phyloP scores from a whole-genome alignment of 2,113 vertebrate species.

The Peromyscus maniculatus region DNA sequence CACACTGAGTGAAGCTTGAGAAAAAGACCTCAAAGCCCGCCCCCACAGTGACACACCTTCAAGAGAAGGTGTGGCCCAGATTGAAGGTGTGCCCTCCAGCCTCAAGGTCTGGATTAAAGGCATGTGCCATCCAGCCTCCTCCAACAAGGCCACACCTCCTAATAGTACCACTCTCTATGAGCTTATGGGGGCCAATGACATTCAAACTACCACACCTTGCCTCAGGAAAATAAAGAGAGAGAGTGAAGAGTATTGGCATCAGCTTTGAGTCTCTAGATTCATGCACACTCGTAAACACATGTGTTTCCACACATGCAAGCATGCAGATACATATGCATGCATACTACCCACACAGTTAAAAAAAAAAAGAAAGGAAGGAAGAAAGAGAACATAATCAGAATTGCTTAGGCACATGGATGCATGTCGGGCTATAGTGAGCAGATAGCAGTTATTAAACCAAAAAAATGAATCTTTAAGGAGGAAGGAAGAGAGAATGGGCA shows the following conservation, averaged over 20 bases:
- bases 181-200: too few species aligned
- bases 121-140: too few species aligned
- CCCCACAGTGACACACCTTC: too few species aligned
- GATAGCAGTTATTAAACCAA: neutral
- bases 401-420: neutral
- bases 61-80: too few species aligned
- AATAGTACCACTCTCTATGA: too few species aligned
- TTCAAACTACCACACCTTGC: too few species aligned
- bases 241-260: neutral
- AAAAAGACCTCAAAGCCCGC: too few species aligned
- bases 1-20: too few species aligned
- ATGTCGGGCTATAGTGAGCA: rapidly evolving
- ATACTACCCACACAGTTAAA: neutral
- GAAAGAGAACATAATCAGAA: neutral
- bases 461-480: neutral
- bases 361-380: neutral
- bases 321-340: neutral
- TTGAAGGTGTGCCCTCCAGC: too few species aligned
- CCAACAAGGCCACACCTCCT: too few species aligned
- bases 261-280: neutral
- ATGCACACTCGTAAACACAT: neutral
- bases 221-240: neutral
- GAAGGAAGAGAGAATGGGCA: neutral
- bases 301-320: neutral
- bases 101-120: too few species aligned